Percentiles rank a stretch among this genome's conserved stretches.
Conservation (phyloP, 2,888 invertebrate genomes). For the Conus canariensis region DNA sequence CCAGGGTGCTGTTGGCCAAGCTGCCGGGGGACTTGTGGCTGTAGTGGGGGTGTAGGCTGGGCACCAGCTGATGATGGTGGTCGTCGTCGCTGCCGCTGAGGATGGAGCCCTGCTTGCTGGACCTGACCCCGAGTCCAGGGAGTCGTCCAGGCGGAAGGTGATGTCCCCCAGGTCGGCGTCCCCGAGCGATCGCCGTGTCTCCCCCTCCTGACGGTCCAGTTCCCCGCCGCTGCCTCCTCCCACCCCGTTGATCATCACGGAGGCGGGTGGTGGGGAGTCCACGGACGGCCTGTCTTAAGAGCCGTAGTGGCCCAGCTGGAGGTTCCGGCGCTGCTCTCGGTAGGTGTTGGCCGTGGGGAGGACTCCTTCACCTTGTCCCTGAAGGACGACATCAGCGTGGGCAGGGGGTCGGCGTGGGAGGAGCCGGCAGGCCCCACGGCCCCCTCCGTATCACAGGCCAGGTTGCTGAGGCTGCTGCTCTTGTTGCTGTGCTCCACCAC, state of each 20-base stretch:
- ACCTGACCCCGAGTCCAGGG: constrained; percentile 41
- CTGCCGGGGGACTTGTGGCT: constrained; percentile 13
- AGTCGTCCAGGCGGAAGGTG: constrained; percentile 41
- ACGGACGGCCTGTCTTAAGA: constrained; percentile 19
- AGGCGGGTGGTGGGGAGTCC: constrained; percentile 21
- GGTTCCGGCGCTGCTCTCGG: too few species aligned
- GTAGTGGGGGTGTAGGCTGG: not conserved
- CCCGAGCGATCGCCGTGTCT: constrained; percentile 1
- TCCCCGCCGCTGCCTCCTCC: not conserved
- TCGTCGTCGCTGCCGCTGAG: constrained; percentile 41
- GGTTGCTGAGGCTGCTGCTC: not conserved
- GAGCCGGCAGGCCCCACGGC: too few species aligned
- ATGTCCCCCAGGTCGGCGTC: constrained; percentile 45
- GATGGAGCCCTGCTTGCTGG: constrained; percentile 34
- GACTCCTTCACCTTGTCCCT: too few species aligned
- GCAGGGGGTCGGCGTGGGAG: too few species aligned
- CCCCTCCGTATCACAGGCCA: too few species aligned
- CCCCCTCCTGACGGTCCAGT: constrained; percentile 24
- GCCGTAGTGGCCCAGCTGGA: not conserved
- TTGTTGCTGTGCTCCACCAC: constrained; percentile 11
- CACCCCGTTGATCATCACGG: constrained; percentile 38
- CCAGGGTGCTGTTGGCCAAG: constrained; percentile 41
- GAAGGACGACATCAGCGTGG: too few species aligned
- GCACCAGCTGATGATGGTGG: not conserved
- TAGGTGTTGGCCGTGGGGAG: too few species aligned